Evolutionary conservation across 2,113 vertebrate species (phyloP), one percentile per base, ranked within the genome.

Genomic region (Gasterosteus aculeatus): DNA sequence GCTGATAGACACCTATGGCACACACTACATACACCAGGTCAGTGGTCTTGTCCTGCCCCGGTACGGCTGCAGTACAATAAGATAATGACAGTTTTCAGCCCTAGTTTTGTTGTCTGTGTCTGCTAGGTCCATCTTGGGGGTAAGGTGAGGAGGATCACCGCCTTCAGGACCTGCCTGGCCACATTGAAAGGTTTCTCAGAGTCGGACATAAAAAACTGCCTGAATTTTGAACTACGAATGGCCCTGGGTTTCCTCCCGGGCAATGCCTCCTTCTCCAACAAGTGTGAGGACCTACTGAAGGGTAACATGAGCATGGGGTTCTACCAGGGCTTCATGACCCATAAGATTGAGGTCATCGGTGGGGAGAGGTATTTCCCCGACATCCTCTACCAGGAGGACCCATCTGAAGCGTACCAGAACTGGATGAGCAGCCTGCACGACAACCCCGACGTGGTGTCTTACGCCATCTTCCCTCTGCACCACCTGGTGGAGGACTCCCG

Each of bases 21-120:
- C 95, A 8, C 95, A 95, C 77, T 95, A 93, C 67, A 93, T 95
- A 68, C 90, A 85, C n/a, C 93, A 93, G 80, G 94, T 94, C 64
- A 83, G 4, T 1, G 26, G 6, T 54, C 29, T 72, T 33, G 10
- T 18, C 1, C 2, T 72, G 51, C 15, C 8, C 51, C 54, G 33
- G 18, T 22, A 26, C 1, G 7, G 58, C 3, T 4, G 29, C 9
- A 4, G n/a, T 39, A 56, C 54, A 38, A 44, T 41, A 60, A 51
- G 10, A 16, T 57, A 9, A 35, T 53, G 22, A n/a, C 11, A 38
- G 22, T 16, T n/a, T 59, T 44, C 1, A 33, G 46, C 7, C 3
- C 26, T 63, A 0, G 16, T 29, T 65, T 26, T 0, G 16, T 73
- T 71, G 10, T 31, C 68, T 16, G 26, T 33, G 5, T 59, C 63